These are phyloP conservation scores for Phenganax stokvisi DNA, from an alignment of 92 coral and sea anemone species.

Conservation along the genomic window DNA sequence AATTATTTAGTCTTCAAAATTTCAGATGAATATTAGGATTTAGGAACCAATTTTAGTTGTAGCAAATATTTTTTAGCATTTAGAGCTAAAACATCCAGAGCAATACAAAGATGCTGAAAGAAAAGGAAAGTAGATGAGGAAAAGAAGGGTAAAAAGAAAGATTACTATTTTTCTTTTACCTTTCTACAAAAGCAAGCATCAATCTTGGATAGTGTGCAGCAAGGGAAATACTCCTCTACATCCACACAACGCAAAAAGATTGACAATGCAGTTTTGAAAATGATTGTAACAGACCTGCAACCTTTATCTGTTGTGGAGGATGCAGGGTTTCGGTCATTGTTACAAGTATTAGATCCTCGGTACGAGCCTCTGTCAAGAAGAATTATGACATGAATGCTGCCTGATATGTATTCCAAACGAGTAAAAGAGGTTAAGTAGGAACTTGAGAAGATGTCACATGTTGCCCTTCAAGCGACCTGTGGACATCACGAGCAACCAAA, in stretches of 20 bases:
- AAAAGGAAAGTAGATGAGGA: constrained; percentile 33
- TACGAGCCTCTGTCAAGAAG: constrained; percentile 7
- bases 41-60: neutral
- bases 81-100: constrained; percentile 31
- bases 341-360: constrained; percentile 5
- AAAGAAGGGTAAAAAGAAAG: constrained; percentile 22
- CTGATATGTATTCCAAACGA: constrained; percentile 23
- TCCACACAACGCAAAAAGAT: constrained; percentile 2
- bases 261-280: constrained; percentile 1
- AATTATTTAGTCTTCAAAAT: too few species aligned
- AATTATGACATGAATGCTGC: constrained; percentile 10
- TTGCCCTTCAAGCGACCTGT: constrained; percentile 34
- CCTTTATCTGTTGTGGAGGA: constrained; percentile 19
- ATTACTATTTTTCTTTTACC: too few species aligned
- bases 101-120: constrained; percentile 37
- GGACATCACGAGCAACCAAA: constrained; percentile 37
- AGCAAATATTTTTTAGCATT: constrained; percentile 19
- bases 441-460: constrained; percentile 29
- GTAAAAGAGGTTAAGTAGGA: constrained; percentile 21
- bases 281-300: constrained; percentile 7
- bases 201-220: neutral
- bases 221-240: constrained; percentile 9
- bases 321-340: constrained; percentile 14
- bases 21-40: too few species aligned
- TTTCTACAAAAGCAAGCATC: constrained; percentile 2